phyloP scores from a whole-genome alignment of 37 sponge, comb jelly and placozoan species.

The Hexactinellida sp. region DNA sequence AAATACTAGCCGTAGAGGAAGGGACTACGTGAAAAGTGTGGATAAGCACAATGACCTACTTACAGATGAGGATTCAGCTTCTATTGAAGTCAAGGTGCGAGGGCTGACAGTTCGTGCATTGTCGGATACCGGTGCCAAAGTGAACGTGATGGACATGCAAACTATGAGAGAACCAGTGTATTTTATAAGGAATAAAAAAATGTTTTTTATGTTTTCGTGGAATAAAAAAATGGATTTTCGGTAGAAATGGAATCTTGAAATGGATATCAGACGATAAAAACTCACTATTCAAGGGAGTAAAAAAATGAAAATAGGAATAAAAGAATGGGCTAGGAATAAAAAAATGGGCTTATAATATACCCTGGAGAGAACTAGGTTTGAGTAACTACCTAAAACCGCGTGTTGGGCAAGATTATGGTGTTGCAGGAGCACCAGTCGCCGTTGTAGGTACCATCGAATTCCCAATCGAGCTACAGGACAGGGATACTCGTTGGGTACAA shows the following conservation, averaged over 20 bases:
- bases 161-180: too few species aligned
- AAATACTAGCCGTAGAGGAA: neutral
- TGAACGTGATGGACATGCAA: constrained; percentile 6
- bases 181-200: too few species aligned
- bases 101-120: neutral
- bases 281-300: too few species aligned
- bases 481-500: neutral
- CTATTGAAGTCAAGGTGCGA: neutral
- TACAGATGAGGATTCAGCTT: neutral
- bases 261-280: too few species aligned
- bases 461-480: neutral
- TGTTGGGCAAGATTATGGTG: neutral
- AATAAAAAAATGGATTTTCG: too few species aligned
- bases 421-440: neutral
- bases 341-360: too few species aligned
- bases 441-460: neutral
- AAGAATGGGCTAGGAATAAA: too few species aligned
- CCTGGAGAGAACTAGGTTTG: neutral
- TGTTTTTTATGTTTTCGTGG: too few species aligned
- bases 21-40: neutral
- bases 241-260: too few species aligned
- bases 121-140: neutral
- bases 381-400: neutral
- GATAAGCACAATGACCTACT: neutral
- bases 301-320: too few species aligned